Evolutionary conservation across 2,888 invertebrate genomes (phyloP).

Genomic region (Patella ulyssiponensis): DNA sequence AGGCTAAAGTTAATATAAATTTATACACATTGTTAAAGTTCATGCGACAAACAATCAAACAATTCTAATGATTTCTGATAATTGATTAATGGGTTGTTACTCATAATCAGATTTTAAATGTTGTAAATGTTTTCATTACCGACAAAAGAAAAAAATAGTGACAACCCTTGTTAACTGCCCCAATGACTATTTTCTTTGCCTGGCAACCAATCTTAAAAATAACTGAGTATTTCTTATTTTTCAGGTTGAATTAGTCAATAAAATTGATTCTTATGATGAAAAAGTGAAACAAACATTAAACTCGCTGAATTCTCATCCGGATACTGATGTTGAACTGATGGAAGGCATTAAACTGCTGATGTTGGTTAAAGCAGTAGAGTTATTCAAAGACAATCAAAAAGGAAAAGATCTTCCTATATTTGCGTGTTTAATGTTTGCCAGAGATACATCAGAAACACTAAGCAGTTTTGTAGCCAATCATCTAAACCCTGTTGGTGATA

Average conservation of each 20-base stretch:
- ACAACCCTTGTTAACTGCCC: no score
- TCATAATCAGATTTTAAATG: no score
- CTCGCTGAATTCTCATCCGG: slow-evolving; percentile 63
- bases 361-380: slow-evolving; percentile 69
- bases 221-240: slow-evolving; percentile 11
- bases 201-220: no score
- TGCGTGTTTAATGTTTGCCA: slow-evolving; percentile 72
- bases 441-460: slow-evolving; percentile 70
- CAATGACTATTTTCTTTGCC: no score
- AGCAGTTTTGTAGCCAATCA: slow-evolving; percentile 71
- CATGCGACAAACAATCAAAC: no score
- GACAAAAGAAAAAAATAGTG: no score
- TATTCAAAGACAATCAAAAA: slow-evolving; percentile 59
- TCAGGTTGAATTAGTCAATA: slow-evolving; percentile 55
- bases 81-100: no score
- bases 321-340: slow-evolving; percentile 67
- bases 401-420: slow-evolving; percentile 71
- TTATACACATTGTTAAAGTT: no score
- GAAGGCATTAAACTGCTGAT: slow-evolving; percentile 73
- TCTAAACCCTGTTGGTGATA: slow-evolving; percentile 71
- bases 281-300: slow-evolving; percentile 47
- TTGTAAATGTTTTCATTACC: no score
- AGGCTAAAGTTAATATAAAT: no score
- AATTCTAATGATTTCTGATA: no score
- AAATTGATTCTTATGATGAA: slow-evolving; percentile 44